phyloP scores from a whole-genome alignment of 2,888 invertebrate species.

The Empis livida region DNA sequence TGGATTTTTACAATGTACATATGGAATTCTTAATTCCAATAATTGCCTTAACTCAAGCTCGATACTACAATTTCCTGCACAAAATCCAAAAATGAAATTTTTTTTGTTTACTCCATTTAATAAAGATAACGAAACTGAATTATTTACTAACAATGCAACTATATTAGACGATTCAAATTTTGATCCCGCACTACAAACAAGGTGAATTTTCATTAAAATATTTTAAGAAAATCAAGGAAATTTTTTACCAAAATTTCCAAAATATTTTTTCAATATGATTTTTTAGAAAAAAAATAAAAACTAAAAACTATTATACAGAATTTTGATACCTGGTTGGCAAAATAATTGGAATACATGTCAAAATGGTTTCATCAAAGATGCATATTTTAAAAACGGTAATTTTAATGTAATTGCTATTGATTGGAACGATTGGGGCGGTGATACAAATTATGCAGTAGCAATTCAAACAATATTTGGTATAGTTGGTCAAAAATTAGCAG shows the following conservation, averaged over 20 bases:
- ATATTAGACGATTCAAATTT: background rate
- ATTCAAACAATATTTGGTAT: constrained; percentile 22
- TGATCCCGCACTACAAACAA: background rate
- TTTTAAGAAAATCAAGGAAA: no score
- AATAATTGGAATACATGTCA: constrained; percentile 25
- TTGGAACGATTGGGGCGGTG: constrained; percentile 21
- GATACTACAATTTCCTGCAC: background rate
- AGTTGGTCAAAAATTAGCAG: constrained; percentile 21
- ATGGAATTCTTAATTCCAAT: no score
- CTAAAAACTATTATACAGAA: constrained; percentile 8
- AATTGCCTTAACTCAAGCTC: no score
- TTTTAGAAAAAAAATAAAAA: background rate
- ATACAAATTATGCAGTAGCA: constrained; percentile 23
- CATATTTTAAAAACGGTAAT: constrained; percentile 20
- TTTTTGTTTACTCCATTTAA: background rate
- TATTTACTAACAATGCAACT: background rate
- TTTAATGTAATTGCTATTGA: constrained; percentile 29
- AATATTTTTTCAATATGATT: no score
- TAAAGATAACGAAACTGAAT: no score
- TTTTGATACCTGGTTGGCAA: constrained; percentile 32
- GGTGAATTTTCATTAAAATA: no score
- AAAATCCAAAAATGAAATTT: background rate
- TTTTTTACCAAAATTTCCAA: no score
- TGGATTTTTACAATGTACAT: no score
- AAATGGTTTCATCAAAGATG: constrained; percentile 25